Evolutionary conservation across 2,113 vertebrate genomes (phyloP).

Genomic region (Dinomys branickii): DNA sequence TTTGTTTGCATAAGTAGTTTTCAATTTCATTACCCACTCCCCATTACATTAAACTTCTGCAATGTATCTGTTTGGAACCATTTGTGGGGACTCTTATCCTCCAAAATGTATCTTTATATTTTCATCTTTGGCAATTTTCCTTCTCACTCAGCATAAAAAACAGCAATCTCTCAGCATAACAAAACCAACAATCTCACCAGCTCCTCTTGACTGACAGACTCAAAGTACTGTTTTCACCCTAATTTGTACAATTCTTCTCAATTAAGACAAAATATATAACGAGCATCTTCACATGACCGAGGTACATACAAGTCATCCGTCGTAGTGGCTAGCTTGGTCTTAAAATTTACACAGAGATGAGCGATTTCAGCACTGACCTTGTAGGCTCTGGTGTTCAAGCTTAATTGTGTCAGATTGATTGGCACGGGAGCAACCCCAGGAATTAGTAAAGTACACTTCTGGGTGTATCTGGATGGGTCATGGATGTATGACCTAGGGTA

Average conservation of each 20-base stretch:
- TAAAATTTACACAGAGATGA: not conserved
- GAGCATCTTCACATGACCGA: not conserved
- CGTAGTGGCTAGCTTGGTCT: not conserved
- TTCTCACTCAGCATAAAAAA: not conserved
- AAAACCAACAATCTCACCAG: not conserved
- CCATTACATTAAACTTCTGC: not conserved
- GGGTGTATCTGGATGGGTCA: not conserved
- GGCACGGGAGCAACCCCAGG: not conserved
- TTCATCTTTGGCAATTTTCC: constrained; percentile 37
- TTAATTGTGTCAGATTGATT: not conserved
- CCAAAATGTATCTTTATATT: not conserved
- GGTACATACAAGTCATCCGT: not conserved
- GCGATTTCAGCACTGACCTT: constrained; percentile 19
- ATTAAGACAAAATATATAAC: constrained; percentile 9
- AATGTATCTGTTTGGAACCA: not conserved
- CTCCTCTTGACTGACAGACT: not conserved
- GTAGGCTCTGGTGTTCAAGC: not conserved
- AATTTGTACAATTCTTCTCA: not conserved
- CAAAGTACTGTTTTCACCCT: not conserved
- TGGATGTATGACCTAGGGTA: not conserved
- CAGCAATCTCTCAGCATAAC: not conserved
- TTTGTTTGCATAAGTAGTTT: constrained; percentile 33
- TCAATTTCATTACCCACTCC: constrained; percentile 16
- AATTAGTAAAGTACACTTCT: not conserved
- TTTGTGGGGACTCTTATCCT: not conserved